These are phyloP conservation scores for Drosophila leontia DNA, from an alignment of 1,140 invertebrate genomes.

Conservation along the genomic window DNA sequence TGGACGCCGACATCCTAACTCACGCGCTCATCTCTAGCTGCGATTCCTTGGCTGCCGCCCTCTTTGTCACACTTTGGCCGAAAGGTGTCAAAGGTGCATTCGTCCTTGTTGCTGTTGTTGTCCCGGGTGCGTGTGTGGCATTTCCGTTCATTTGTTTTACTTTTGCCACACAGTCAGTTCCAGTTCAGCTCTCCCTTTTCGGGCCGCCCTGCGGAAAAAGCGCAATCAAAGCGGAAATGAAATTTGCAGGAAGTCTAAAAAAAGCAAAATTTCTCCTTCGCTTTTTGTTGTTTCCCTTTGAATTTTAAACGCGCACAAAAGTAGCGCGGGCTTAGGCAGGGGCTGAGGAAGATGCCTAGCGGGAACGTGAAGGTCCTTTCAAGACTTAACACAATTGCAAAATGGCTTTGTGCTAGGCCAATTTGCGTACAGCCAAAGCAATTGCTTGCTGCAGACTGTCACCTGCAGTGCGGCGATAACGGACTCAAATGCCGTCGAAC, in stretches of 20 bases:
- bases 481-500: conserved; percentile 15
- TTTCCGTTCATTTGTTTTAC: conserved; percentile 84
- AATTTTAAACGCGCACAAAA: conserved; percentile 46
- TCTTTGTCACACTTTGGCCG: conserved; percentile 77
- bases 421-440: conserved; percentile 57
- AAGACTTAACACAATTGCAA: conserved; percentile 73
- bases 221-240: conserved; percentile 84
- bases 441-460: conserved; percentile 43
- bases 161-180: conserved; percentile 55
- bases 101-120: conserved; percentile 53
- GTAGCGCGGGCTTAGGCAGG: conserved; percentile 16
- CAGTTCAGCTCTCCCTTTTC: not conserved
- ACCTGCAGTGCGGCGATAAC: conserved; percentile 68
- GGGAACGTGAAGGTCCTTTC: conserved; percentile 17
- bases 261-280: conserved; percentile 12
- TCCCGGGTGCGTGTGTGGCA: conserved; percentile 74
- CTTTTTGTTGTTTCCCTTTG: conserved; percentile 38
- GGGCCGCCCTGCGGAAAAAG: conserved; percentile 67
- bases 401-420: conserved; percentile 72
- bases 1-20: not conserved
- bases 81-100: conserved; percentile 81
- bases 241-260: conserved; percentile 77
- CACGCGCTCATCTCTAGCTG: conserved; percentile 46
- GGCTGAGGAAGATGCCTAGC: conserved; percentile 2
- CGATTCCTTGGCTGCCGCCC: conserved; percentile 29